phyloP scores from a whole-genome alignment of 2,113 vertebrate genomes.

The Charina bottae region DNA sequence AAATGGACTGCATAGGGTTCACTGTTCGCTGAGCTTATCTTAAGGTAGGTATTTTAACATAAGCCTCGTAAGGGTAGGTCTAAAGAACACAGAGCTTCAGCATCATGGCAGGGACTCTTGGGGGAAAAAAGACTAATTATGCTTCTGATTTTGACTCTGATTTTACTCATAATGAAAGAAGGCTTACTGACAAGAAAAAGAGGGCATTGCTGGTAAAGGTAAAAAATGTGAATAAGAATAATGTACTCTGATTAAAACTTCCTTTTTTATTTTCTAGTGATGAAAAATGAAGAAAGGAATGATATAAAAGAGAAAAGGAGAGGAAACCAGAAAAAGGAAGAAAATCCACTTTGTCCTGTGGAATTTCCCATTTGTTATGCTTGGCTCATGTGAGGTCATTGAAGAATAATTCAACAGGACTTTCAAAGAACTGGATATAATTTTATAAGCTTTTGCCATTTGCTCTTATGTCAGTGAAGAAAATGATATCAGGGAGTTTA shows the following conservation, averaged over 20 bases:
- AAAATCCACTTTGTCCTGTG: not conserved
- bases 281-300: not conserved
- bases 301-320: not conserved
- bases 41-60: conserved; percentile 13
- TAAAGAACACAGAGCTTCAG: not conserved
- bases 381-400: not conserved
- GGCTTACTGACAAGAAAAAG: conserved; percentile 20
- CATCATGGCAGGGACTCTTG: not conserved
- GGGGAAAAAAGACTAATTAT: not conserved
- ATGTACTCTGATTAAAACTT: not conserved
- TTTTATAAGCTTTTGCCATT: conserved; percentile 38
- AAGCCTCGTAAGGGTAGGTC: not conserved
- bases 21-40: not conserved
- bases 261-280: not conserved
- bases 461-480: conserved; percentile 16
- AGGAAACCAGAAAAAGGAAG: not conserved
- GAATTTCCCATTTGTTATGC: conserved; percentile 5
- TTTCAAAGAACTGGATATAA: conserved; percentile 24
- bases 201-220: not conserved
- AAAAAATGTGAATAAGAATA: not conserved
- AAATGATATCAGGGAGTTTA: conserved; percentile 15
- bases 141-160: not conserved
- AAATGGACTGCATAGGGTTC: not conserved
- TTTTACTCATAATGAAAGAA: not conserved
- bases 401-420: conserved; percentile 6